These are phyloP conservation scores for Ficedula albicollis DNA, from an alignment of 2,797 vertebrate species.

Conservation along the genomic window DNA sequence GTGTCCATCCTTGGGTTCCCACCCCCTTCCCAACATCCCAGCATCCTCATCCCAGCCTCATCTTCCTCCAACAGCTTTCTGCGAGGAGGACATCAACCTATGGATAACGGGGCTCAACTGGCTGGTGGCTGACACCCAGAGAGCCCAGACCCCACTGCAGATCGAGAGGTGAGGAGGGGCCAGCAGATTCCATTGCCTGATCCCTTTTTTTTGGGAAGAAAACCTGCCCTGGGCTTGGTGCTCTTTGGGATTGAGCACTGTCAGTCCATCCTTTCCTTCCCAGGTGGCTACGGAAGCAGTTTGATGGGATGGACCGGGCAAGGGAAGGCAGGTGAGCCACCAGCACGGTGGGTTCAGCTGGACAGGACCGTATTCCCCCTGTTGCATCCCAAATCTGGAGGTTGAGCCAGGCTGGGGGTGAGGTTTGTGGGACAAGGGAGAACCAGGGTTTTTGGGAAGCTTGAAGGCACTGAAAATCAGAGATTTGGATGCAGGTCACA, in stretches of 20 bases:
- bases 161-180: constrained; percentile 77
- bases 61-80: constrained; percentile 77
- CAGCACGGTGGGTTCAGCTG: rapidly evolving
- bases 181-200: neutral
- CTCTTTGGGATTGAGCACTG: rapidly evolving
- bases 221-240: neutral
- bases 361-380: rapidly evolving
- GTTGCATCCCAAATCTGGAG: neutral
- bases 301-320: constrained; percentile 83
- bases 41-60: neutral
- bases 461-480: neutral
- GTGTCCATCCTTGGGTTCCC: neutral
- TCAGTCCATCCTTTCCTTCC: neutral
- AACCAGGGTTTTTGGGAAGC: neutral
- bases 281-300: constrained; percentile 87
- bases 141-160: constrained; percentile 80
- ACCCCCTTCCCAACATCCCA: neutral
- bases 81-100: constrained; percentile 86
- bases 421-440: neutral
- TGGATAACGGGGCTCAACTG: constrained; percentile 86
- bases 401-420: neutral
- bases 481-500: neutral
- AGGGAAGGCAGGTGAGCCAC: constrained; percentile 84
- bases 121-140: constrained; percentile 82
- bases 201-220: neutral